Evolutionary conservation across 1,140 invertebrate genomes (phyloP), one percentile per base, ranked within the genome.

Genomic region (Onthophagus taurus): DNA sequence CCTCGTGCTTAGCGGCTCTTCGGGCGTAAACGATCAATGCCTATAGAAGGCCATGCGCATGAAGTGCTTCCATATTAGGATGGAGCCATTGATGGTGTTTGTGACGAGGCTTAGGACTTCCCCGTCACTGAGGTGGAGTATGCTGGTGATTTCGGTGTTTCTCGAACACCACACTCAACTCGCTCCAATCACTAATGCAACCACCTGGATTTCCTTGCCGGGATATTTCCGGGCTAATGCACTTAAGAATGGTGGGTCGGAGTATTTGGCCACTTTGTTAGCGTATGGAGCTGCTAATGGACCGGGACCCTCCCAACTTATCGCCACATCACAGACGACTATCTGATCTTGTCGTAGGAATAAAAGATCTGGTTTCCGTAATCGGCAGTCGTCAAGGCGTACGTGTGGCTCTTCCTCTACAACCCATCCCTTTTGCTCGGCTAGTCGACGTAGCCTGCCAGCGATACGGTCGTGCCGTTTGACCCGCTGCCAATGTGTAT

Each of bases 111-210:
- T 13, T 5, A 12, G 2, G 6, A 12, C 24, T 37, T 37, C 18
- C 8, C 19, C 35, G 12, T 12, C 14, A 18, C 11, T 12, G 18
- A 37, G 35, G 19, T 18, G 24, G 7, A 37, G 13, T 12, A 37
- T 2, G 3, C 14, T 7, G 7, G 35, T 12, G 8, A 37, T 36
- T 1, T 7, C 9, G 9, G 19, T 7, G 31, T 53, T 52, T 12
- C 29, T 26, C 9, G 21, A 21, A 6, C 45, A 45, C 48, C 50
- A 52, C 1, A 44, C 42, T 3, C 50, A 50, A 7, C 50, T 13
- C 2, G 53, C 53, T 0, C 53, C 50, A 2, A 52, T 18, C 2
- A 47, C 17, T 2, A 45, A 11, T 9, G 47, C 45, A 2, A 23
- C 4, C 8, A 54, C 35, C 7, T 11, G 2, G 6, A 50, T 11